phyloP scores from a whole-genome alignment of 2,797 vertebrate genomes.

The Streptopelia turtur region DNA sequence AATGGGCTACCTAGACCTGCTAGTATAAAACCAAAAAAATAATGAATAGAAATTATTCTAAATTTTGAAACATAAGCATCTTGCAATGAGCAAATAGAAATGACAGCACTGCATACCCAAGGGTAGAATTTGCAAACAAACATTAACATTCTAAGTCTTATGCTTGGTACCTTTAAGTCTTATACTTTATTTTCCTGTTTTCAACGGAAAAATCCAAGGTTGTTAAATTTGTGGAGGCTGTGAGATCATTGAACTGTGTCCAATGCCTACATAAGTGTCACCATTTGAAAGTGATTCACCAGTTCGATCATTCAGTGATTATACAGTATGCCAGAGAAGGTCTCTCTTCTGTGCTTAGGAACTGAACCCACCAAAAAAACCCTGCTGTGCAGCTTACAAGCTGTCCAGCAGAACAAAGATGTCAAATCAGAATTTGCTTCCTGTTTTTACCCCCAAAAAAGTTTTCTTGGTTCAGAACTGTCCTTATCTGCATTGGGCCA shows the following conservation, averaged over 20 bases:
- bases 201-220: not conserved
- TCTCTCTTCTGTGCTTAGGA: not conserved
- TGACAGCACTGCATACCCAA: not conserved
- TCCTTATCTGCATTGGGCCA: not conserved
- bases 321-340: not conserved
- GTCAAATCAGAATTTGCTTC: slow-evolving; percentile 25
- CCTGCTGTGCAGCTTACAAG: slow-evolving; percentile 14
- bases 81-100: not conserved
- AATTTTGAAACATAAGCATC: not conserved
- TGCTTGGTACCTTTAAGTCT: not conserved
- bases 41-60: not conserved
- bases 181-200: slow-evolving; percentile 10
- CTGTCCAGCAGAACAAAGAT: not conserved
- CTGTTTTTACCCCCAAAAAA: not conserved
- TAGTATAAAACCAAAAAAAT: not conserved
- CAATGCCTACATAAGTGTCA: not conserved
- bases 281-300: slow-evolving; percentile 5
- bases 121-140: not conserved
- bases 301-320: slow-evolving; percentile 8
- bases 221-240: not conserved
- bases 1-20: not conserved
- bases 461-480: not conserved
- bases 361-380: not conserved
- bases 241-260: slow-evolving; percentile 6
- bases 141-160: not conserved